These are phyloP conservation scores for Prinia subflava DNA, from an alignment of 2,113 vertebrate species.

Conservation along the genomic window DNA sequence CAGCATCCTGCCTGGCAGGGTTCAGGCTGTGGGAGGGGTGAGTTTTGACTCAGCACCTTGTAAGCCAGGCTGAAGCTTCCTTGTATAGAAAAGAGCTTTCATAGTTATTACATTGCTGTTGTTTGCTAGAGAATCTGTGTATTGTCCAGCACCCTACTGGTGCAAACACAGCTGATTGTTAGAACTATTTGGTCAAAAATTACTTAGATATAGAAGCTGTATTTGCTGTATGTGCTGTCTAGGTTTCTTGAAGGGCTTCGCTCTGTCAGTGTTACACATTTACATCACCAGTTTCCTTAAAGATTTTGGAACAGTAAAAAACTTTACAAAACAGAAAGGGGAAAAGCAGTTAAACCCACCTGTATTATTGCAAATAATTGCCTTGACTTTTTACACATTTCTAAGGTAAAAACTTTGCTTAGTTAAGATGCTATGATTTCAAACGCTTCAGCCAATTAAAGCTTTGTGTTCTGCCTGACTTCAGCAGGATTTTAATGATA, in stretches of 20 bases:
- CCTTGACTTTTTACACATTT: neutral
- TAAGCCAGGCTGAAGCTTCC: conserved; percentile 21
- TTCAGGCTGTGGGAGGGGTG: conserved; percentile 17
- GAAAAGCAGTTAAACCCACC: neutral
- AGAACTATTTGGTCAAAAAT: accelerated
- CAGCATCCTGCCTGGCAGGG: conserved; percentile 63
- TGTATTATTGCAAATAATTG: neutral
- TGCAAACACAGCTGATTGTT: neutral
- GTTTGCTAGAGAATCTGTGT: neutral
- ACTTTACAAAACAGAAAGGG: neutral
- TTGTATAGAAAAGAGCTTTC: conserved; percentile 23
- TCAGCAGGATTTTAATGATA: neutral
- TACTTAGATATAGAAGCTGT: neutral
- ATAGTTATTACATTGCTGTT: neutral
- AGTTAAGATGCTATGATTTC: neutral
- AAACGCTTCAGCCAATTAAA: neutral
- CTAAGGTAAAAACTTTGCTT: neutral
- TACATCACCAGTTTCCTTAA: neutral
- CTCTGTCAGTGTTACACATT: neutral
- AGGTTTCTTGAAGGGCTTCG: neutral
- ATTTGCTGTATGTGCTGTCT: accelerated
- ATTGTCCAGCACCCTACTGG: neutral
- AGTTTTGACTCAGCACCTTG: conserved; percentile 44
- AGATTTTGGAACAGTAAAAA: neutral
- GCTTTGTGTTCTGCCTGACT: neutral